phyloP scores from a whole-genome alignment of 2,113 vertebrate species.

The Pipra filicauda region DNA sequence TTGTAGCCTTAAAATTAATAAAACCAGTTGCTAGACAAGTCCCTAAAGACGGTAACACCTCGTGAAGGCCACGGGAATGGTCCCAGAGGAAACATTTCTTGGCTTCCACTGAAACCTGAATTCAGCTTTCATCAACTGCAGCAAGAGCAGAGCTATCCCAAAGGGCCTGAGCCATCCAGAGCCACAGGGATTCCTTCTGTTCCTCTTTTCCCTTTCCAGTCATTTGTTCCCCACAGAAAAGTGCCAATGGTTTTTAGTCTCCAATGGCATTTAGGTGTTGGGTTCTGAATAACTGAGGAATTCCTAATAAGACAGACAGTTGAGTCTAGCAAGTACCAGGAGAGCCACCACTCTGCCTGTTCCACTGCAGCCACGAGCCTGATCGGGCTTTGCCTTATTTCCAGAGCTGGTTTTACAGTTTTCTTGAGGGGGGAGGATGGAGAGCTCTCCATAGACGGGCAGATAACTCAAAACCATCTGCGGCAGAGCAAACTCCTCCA shows the following conservation, averaged over 20 bases:
- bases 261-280: background rate
- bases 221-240: background rate
- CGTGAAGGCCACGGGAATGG: background rate
- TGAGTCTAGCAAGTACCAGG: background rate
- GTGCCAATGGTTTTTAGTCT: background rate
- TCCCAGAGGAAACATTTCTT: background rate
- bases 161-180: background rate
- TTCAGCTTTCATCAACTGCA: background rate
- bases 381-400: background rate
- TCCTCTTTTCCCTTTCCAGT: background rate
- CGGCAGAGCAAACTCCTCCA: conserved; percentile 8
- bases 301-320: background rate
- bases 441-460: background rate
- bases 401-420: background rate
- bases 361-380: background rate
- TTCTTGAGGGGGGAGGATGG: background rate
- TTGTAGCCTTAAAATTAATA: background rate
- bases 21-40: background rate
- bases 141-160: background rate
- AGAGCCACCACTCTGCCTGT: background rate
- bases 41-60: background rate
- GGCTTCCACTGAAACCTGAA: background rate
- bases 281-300: background rate
- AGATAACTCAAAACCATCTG: conserved; percentile 28
- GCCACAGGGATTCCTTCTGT: background rate